Percentiles rank a stretch among this genome's conserved stretches.
Conservation (phyloP, 2,797 vertebrate genomes). For the Sebastolobus alascanus region DNA sequence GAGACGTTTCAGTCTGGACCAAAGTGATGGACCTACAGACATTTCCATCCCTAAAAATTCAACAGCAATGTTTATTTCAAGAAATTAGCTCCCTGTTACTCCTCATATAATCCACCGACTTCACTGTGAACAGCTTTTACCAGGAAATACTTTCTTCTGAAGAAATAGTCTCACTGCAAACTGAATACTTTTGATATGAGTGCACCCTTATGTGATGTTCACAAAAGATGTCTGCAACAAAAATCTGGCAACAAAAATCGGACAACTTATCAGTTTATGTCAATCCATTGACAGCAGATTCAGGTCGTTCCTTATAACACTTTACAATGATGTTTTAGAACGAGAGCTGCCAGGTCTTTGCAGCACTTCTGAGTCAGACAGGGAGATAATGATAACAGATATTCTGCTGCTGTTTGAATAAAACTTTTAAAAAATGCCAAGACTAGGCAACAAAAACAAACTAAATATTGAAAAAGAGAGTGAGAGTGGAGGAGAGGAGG, state of each 20-base stretch:
- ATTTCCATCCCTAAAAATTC: no score
- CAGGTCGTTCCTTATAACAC: not conserved
- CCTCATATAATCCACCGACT: not conserved
- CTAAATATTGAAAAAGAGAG: not conserved
- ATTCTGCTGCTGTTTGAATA: not conserved
- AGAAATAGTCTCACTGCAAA: not conserved
- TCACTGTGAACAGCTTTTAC: not conserved
- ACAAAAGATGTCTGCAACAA: not conserved
- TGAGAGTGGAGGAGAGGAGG: constrained; percentile 20
- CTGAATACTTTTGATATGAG: not conserved
- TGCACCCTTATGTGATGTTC: not conserved
- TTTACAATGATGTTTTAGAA: constrained; percentile 4
- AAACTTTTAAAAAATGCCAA: constrained; percentile 15
- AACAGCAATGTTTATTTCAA: not conserved
- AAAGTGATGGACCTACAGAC: not conserved
- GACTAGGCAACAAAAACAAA: constrained; percentile 7
- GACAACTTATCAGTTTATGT: not conserved
- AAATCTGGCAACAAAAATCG: not conserved
- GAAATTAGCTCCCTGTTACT: not conserved
- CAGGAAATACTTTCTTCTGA: not conserved
- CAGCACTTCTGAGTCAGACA: constrained; percentile 9
- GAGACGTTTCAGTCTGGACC: not conserved
- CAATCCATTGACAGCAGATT: not conserved
- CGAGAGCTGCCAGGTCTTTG: not conserved
- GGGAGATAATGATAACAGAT: constrained; percentile 17